These are phyloP conservation scores for Plectrocnemia conspersa DNA, from an alignment of 1,140 invertebrate species.

Conservation along the genomic window DNA sequence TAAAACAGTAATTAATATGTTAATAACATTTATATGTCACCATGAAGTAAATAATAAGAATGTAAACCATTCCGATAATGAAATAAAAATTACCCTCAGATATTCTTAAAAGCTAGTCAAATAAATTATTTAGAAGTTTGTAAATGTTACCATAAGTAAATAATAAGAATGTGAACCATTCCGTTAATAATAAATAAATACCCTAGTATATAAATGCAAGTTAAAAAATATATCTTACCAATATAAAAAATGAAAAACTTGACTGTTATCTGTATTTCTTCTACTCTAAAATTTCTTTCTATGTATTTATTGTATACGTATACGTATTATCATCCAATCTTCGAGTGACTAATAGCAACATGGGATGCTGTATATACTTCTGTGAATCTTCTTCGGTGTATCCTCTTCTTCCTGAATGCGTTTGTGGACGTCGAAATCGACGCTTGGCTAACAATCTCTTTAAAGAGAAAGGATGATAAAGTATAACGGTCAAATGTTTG, in stretches of 20 bases:
- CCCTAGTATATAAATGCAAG: neutral
- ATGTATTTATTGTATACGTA: neutral
- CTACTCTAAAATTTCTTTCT: neutral
- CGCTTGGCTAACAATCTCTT: neutral
- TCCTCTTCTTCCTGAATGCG: neutral
- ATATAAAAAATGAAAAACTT: neutral
- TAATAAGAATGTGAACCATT: constrained; percentile 1
- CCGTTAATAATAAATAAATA: neutral
- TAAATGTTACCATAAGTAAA: neutral
- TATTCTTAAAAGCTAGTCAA: too few species aligned
- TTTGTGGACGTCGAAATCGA: constrained; percentile 12
- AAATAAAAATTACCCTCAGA: too few species aligned
- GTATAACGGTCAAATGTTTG: constrained; percentile 7
- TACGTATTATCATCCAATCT: neutral
- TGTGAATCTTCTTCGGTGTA: constrained; percentile 1
- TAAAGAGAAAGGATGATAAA: neutral
- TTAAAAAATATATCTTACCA: neutral
- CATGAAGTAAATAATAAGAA: too few species aligned
- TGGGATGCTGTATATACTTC: constrained; percentile 8
- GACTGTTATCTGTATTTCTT: neutral
- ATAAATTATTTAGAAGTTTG: too few species aligned
- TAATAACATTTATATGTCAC: too few species aligned
- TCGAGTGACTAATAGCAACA: constrained; percentile 1
- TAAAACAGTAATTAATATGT: too few species aligned
- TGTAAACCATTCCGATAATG: too few species aligned